Conservation (phyloP, 2,113 vertebrate genomes). For the Camelus bactrianus region DNA sequence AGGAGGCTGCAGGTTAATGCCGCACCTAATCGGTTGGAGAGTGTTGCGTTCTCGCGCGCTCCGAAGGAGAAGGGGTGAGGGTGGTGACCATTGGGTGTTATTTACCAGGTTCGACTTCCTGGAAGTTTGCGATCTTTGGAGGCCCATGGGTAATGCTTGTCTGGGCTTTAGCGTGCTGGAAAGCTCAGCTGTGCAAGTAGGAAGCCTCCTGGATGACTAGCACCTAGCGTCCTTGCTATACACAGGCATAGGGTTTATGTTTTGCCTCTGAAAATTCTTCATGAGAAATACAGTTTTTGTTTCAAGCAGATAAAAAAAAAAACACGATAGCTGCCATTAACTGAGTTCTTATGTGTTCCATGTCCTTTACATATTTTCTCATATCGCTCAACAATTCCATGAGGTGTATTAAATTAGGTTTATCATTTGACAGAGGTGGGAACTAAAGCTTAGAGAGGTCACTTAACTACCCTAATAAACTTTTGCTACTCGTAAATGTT, state of each 20-base stretch:
- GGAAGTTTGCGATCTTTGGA: not conserved
- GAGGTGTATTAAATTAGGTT: not conserved
- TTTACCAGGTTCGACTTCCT: not conserved
- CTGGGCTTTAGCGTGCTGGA: not conserved
- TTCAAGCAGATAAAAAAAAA: not conserved
- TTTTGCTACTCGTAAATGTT: not conserved
- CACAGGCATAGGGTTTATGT: not conserved
- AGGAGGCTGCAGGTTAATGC: not conserved
- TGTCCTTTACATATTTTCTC: not conserved
- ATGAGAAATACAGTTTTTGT: not conserved
- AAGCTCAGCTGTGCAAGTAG: not conserved
- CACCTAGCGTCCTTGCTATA: not conserved
- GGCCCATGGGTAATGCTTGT: not conserved
- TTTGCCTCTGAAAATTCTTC: not conserved
- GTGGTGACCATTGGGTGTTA: not conserved
- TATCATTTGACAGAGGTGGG: not conserved
- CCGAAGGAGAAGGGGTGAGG: not conserved
- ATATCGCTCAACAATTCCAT: not conserved
- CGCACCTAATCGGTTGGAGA: not conserved
- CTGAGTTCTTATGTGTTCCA: not conserved
- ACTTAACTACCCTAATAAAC: not conserved
- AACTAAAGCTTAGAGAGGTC: not conserved
- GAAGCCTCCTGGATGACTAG: slow-evolving; percentile 5
- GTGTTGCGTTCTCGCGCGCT: not conserved
- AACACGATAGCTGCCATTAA: not conserved